A percentile compares a stretch with the other conserved stretches of the same genome.
phyloP scores from a whole-genome alignment of 2,888 invertebrate genomes.

The Papilio gigon region DNA sequence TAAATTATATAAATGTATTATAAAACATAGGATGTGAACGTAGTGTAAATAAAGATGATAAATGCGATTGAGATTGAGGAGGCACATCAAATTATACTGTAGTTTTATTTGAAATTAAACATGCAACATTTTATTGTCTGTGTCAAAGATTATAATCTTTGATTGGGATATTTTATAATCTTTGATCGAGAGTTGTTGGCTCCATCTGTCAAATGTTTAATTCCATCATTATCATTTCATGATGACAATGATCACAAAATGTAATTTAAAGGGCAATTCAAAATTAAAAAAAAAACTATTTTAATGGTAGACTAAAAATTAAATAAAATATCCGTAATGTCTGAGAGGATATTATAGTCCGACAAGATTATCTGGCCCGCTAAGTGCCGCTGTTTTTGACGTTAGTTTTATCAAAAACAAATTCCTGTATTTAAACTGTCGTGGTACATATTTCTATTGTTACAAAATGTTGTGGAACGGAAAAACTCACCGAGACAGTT shows the following conservation, averaged over 20 bases:
- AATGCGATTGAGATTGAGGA: conserved; percentile 64
- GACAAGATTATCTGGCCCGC: not conserved
- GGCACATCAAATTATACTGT: conserved; percentile 66
- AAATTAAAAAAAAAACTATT: not conserved
- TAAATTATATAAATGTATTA: not conserved
- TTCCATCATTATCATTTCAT: too few species aligned
- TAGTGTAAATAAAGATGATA: conserved; percentile 53
- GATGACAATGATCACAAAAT: too few species aligned
- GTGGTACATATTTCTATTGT: too few species aligned
- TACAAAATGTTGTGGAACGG: too few species aligned
- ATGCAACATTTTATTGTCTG: not conserved
- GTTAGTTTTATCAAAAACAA: not conserved
- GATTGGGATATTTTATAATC: conserved; percentile 21
- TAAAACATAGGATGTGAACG: conserved; percentile 64
- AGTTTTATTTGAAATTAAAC: not conserved
- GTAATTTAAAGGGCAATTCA: too few species aligned
- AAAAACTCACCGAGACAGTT: conserved; percentile 63
- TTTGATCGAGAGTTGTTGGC: conserved; percentile 2
- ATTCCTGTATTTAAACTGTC: not conserved
- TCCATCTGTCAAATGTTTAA: not conserved
- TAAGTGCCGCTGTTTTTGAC: not conserved
- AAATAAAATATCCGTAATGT: conserved; percentile 1
- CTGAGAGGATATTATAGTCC: not conserved
- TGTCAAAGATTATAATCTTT: conserved; percentile 42
- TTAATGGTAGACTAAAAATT: not conserved